phyloP scores from a whole-genome alignment of 2,797 vertebrate genomes.

The Parauchenoglanis ngamensis region DNA sequence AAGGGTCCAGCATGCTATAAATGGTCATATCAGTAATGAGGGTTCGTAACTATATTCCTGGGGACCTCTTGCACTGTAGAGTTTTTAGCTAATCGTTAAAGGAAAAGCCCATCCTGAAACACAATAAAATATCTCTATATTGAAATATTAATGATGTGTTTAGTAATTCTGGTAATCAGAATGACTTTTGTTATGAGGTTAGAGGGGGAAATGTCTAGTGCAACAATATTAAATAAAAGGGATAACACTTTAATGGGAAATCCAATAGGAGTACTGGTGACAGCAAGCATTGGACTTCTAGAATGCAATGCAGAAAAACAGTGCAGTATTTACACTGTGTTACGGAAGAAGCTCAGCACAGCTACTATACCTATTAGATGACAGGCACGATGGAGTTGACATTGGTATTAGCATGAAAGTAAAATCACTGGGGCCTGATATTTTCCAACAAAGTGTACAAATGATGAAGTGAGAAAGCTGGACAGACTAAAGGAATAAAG shows the following conservation, averaged over 20 bases:
- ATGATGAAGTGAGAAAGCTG: neutral
- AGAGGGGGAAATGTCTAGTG: neutral
- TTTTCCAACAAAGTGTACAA: too few species aligned
- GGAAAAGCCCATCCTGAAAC: neutral
- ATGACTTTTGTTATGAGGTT: neutral
- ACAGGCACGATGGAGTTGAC: neutral
- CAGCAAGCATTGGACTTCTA: neutral
- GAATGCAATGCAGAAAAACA: neutral
- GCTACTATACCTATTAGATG: neutral
- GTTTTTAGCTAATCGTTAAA: neutral
- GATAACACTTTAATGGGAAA: neutral
- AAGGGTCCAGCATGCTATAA: conserved; percentile 7
- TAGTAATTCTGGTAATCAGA: neutral
- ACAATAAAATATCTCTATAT: neutral
- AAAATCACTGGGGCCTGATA: neutral
- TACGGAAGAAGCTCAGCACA: neutral
- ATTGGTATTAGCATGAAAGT: neutral
- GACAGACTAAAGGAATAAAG: neutral
- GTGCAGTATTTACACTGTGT: neutral
- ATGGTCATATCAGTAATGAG: neutral
- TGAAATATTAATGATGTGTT: neutral
- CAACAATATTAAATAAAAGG: neutral
- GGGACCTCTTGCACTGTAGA: neutral
- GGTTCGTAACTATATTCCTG: neutral
- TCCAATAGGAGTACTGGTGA: neutral